A percentile compares a stretch with the other conserved stretches of the same genome.
These are phyloP conservation scores for Hyperopisus bebe DNA, from an alignment of 2,113 vertebrate species.

Conservation along the genomic window DNA sequence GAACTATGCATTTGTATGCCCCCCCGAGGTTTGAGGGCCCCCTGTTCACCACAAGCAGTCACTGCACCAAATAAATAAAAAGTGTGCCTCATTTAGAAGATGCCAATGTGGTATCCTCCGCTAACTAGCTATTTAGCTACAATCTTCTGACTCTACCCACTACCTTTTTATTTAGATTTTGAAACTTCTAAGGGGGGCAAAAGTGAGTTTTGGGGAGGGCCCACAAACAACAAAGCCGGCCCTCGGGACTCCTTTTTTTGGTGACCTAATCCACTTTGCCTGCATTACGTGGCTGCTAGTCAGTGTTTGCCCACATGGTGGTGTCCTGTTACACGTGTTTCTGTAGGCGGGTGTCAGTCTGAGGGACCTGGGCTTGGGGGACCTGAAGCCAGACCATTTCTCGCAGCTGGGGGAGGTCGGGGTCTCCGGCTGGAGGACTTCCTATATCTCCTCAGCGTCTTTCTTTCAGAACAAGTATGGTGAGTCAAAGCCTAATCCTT, in stretches of 20 bases:
- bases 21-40: background rate
- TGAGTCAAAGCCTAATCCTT: constrained; percentile 42
- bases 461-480: constrained; percentile 95
- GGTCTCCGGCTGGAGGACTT: constrained; percentile 71
- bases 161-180: background rate
- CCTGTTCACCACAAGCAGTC: background rate
- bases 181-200: background rate
- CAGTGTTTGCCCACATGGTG: background rate
- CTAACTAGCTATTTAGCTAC: background rate
- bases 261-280: background rate
- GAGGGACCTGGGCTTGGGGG: constrained; percentile 79
- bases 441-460: constrained; percentile 77
- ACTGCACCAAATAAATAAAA: background rate
- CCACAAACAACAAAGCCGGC: background rate
- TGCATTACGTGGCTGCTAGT: background rate
- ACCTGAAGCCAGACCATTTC: constrained; percentile 73
- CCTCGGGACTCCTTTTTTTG: background rate
- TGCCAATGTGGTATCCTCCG: background rate
- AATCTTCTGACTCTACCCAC: background rate
- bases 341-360: constrained; percentile 60
- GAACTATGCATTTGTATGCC: background rate
- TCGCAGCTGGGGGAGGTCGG: constrained; percentile 62
- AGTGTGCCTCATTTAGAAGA: background rate
- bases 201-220: background rate
- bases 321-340: background rate